Base-by-base conservation (phyloP, 2,888 invertebrate genomes). In the Eilema griseolum region DNA sequence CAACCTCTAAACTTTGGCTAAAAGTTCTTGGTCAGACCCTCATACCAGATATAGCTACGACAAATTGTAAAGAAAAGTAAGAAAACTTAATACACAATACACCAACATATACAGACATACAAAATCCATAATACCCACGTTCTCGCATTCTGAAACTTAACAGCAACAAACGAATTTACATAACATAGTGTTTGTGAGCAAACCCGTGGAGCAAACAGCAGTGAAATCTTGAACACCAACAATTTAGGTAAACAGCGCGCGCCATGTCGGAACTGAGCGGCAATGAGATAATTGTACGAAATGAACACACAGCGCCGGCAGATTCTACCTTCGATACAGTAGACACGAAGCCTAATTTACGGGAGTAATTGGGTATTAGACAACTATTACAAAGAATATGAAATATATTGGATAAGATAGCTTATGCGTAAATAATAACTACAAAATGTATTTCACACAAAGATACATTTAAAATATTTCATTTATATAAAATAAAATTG, bases 261-360 rank as follows among this genome's bases (percentile, higher is more conserved):
- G 78, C 83, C 85, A 85, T 82, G 86, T 86, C 84, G 83, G 81
- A 28, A 20, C 77, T 81, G 86, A 85, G 84, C 84, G 79, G 83
- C 91, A 92, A 92, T 92, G 92, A 91, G 89, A 90, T 92, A 91
- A 92, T 92, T 92, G 91, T 88, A 89, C 88, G 87, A 87, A 87
- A 59, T 24, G 28, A 65, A 70, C 65, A 61, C 56, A 23, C 20
- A 52, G 10, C 57, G 23, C 12, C 56, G 16, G 23, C 52, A 14
- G 26, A 12, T 37, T 33, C 33, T 60, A 33, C 52, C 16, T 61
- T 46, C 65, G 46, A 65, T 41, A 61, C 66, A 59, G 31, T 64
- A 67, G 46, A 46, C 52, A 64, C 61, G 61, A 61, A 65, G 65
- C 33, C 63, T 63, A 64, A 71, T 67, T 71, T 67, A 67, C 60